Base-by-base conservation (phyloP, 2,113 vertebrate genomes). In the Hepsetus odoe region DNA sequence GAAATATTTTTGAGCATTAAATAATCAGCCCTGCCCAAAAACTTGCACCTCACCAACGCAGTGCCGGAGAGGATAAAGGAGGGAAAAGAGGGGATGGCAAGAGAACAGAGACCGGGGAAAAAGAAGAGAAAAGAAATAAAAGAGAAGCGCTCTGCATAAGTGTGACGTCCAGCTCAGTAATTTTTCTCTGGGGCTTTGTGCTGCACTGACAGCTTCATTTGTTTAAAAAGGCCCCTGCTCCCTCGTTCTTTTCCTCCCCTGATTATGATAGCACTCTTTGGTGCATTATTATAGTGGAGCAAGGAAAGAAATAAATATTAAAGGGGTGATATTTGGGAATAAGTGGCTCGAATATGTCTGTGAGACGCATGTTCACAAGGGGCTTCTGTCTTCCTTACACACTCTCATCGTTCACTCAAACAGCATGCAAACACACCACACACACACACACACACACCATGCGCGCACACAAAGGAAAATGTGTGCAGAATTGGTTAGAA, bases 191-290 rank as follows among this genome's bases (percentile, higher is more conserved):
- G 75, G 91, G 89, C 85, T 89, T 89, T 90, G 88, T 91, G 80
- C 92, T 91, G 89, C 87, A 85, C 85, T 94, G 94, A 95, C 93
- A 94, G 92, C 89, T 95, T 94, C 94, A 95, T 96, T 95, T 94
- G 92, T 95, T 94, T 92, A 93, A 91, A 93, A 91, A 87, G 83
- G 85, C 85, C 86, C 86, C 88, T 88, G 88, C 83, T 87, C 87
- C 68, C 62, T 86, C 85, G 85, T 89, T 82, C 88, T 90, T 81
- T 87, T 89, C 91, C 89, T 91, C 91, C 90, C 89, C 86, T 90
- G 93, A 93, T 93, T 92, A 91, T 72, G 88, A 92, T 90, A 76
- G 83, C 59, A 84, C 84, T 91, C 89, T 92, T 90, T 44, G 77
- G 84, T 84, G 88, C 82, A 76, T 91, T 92, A 90, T 91, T 88